Percentiles rank a stretch among this genome's conserved stretches.
Evolutionary conservation across 2,888 invertebrate genomes (phyloP).

Genomic region (Blera fallax): DNA sequence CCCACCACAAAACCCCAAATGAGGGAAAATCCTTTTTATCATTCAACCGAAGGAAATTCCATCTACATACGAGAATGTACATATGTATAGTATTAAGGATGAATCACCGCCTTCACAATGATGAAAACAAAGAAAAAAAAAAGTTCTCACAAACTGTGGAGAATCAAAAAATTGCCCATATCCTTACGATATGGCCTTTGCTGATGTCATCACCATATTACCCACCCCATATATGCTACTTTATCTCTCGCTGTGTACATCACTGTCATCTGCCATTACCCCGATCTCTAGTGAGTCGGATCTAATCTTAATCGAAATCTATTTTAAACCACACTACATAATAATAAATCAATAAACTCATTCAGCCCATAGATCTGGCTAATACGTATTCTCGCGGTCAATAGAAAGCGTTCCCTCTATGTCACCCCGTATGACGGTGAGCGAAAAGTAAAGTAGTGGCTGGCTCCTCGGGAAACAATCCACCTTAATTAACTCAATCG

Average conservation of each 20-base stretch:
- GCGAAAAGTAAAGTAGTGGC: neutral
- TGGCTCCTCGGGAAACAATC: slow-evolving; percentile 28
- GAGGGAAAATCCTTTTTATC: slow-evolving; percentile 42
- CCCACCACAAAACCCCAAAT: slow-evolving; percentile 29
- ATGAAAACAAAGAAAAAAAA: slow-evolving; percentile 3
- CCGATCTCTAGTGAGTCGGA: slow-evolving; percentile 39
- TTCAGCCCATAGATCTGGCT: neutral
- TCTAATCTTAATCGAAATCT: slow-evolving; percentile 69
- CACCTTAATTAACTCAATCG: slow-evolving; percentile 44
- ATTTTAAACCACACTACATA: slow-evolving; percentile 64
- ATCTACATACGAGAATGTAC: neutral
- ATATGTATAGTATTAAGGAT: slow-evolving; percentile 27
- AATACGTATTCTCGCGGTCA: slow-evolving; percentile 9
- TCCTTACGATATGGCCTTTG: slow-evolving; percentile 18
- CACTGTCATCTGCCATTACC: slow-evolving; percentile 27
- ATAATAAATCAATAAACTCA: slow-evolving; percentile 63
- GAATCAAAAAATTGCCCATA: slow-evolving; percentile 11
- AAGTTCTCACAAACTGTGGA: slow-evolving; percentile 11
- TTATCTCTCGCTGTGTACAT: neutral
- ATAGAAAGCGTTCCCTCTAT: neutral
- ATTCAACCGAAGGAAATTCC: slow-evolving; percentile 33
- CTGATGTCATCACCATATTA: slow-evolving; percentile 41
- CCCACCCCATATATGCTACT: neutral
- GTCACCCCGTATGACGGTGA: neutral
- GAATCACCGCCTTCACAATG: slow-evolving; percentile 25